Conservation (phyloP, 2,113 vertebrate genomes). For the Sylvilagus bachmani region DNA sequence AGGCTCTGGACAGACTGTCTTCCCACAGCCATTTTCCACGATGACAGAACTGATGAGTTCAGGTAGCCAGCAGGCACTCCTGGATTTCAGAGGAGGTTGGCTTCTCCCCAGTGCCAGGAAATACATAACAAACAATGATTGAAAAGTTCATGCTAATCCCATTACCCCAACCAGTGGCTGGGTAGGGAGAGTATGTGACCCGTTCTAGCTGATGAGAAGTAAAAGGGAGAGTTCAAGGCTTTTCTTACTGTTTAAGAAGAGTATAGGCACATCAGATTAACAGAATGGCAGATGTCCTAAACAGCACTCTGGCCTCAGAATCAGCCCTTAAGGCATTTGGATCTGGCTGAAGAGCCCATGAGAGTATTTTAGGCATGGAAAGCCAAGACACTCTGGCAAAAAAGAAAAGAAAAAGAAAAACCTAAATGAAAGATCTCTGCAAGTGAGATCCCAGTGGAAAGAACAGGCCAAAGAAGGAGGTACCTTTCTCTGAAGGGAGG, state of each 20-base stretch:
- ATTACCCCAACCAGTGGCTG: not conserved
- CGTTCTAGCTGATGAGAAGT: not conserved
- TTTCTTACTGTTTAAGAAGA: not conserved
- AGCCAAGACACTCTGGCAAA: no score
- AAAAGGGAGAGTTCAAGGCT: not conserved
- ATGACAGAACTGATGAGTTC: not conserved
- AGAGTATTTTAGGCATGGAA: no score
- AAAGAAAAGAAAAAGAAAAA: no score
- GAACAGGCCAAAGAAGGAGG: no score
- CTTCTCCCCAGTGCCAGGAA: not conserved
- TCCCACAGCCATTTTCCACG: not conserved
- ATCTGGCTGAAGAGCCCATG: no score
- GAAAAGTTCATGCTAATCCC: not conserved
- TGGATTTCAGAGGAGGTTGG: not conserved
- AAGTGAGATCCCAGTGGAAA: no score
- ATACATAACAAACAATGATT: not conserved
- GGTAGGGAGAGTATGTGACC: not conserved
- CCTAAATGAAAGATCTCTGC: no score
- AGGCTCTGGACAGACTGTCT: not conserved
- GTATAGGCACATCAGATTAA: no score
- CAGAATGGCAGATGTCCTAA: no score
- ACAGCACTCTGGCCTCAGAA: no score
- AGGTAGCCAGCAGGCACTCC: not conserved
- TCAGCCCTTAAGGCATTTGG: no score
- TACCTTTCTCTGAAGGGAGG: no score